Percentiles rank a stretch among this genome's conserved stretches.
Conservation (phyloP, 2,113 vertebrate species). For the Muntiacus reevesi region DNA sequence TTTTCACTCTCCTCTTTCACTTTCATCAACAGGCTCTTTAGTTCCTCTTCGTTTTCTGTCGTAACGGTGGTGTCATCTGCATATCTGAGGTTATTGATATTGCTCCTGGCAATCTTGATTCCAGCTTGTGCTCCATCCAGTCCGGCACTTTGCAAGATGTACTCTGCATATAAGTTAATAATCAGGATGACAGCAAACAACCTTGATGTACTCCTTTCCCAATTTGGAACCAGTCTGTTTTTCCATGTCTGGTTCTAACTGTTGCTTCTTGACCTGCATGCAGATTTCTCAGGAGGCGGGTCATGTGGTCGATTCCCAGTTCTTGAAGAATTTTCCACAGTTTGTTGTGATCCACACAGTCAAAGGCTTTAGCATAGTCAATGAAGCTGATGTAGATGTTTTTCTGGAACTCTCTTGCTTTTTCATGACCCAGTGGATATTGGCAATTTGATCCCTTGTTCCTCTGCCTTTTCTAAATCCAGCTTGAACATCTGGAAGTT, state of each 20-base stretch:
- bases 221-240: neutral
- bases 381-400: neutral
- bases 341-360: neutral
- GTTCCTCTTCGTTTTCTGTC: neutral
- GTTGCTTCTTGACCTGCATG: neutral
- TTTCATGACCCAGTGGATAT: neutral
- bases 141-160: neutral
- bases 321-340: neutral
- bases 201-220: neutral
- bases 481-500: neutral
- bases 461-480: neutral
- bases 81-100: neutral
- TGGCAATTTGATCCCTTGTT: neutral
- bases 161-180: neutral
- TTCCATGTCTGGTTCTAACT: neutral
- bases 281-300: neutral
- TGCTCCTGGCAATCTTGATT: neutral
- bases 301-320: neutral
- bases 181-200: neutral
- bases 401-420: neutral
- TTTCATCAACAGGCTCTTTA: neutral
- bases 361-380: neutral
- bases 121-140: neutral
- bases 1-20: neutral
- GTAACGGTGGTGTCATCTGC: neutral